Evolutionary conservation across 64 coral and sea anemone species (phyloP).

Genomic region (Stylophora pistillata): DNA sequence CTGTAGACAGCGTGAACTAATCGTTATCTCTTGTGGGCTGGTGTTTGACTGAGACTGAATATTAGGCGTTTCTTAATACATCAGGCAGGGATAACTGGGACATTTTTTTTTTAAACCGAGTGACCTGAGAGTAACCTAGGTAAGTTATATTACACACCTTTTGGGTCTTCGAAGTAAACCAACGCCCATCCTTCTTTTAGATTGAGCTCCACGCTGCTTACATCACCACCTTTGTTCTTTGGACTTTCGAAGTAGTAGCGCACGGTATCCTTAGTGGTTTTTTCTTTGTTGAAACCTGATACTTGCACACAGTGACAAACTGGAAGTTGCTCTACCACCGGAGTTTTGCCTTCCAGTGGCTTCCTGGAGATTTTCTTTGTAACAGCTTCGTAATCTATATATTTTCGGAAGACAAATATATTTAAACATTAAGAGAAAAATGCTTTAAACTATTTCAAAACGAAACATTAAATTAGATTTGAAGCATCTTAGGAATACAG

Average conservation of each 20-base stretch:
- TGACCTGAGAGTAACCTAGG: no score
- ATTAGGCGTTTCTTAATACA: no score
- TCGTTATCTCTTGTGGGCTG: no score
- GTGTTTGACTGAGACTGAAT: no score
- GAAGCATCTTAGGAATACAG: no score
- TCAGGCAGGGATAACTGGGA: no score
- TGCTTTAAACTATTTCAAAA: background rate
- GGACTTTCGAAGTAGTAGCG: constrained; percentile 20
- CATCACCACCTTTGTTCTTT: constrained; percentile 19
- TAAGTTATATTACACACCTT: background rate
- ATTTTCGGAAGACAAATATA: background rate
- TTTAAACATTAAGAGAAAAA: background rate
- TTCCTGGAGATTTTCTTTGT: background rate
- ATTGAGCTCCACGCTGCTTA: background rate
- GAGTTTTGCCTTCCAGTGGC: background rate
- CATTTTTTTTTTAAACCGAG: no score
- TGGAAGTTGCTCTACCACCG: background rate
- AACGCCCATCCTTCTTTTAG: constrained; percentile 5
- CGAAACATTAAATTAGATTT: background rate
- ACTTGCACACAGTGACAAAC: constrained; percentile 25
- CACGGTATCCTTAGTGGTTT: background rate
- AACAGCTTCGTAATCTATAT: background rate
- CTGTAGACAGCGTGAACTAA: no score
- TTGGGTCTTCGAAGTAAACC: constrained; percentile 14
- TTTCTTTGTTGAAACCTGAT: background rate